Conservation (phyloP, 2,888 invertebrate genomes). For the Eudasyphora cyanicolor region DNA sequence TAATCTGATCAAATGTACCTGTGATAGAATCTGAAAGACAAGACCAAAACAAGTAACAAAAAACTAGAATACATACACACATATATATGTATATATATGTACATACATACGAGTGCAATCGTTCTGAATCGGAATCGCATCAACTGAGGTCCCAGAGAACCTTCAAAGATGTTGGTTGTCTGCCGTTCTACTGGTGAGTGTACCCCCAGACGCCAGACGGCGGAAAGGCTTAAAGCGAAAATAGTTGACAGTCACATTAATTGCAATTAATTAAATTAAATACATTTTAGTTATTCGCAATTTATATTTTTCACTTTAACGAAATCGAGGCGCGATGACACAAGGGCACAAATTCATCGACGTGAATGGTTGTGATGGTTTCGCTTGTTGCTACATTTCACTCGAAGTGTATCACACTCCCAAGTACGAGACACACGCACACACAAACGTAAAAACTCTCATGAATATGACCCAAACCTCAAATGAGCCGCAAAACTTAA, state of each 20-base stretch:
- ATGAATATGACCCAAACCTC: conserved; percentile 5
- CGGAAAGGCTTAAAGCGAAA: neutral
- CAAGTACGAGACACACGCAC: neutral
- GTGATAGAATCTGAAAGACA: neutral
- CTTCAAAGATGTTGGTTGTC: conserved; percentile 49
- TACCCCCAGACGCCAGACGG: neutral
- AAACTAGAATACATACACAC: neutral
- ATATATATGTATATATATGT: too few relatives aligned
- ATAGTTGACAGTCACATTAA: conserved; percentile 9
- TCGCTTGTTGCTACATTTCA: conserved; percentile 18
- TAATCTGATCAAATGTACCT: conserved; percentile 8
- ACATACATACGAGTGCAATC: neutral
- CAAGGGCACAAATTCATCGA: neutral
- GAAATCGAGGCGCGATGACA: neutral
- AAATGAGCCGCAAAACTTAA: conserved; percentile 11
- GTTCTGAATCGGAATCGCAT: neutral
- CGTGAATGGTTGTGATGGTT: conserved; percentile 40
- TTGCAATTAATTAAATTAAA: conserved; percentile 47
- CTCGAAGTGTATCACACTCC: too few relatives aligned
- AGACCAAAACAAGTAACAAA: neutral
- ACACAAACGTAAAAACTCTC: neutral
- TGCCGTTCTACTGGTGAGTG: conserved; percentile 58
- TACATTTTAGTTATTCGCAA: neutral
- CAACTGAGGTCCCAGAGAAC: conserved; percentile 51
- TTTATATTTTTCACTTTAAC: too few relatives aligned